Percentiles rank a stretch among this genome's conserved stretches.
phyloP scores from a whole-genome alignment of 2,113 vertebrate species.

The Sceloporus undulatus region DNA sequence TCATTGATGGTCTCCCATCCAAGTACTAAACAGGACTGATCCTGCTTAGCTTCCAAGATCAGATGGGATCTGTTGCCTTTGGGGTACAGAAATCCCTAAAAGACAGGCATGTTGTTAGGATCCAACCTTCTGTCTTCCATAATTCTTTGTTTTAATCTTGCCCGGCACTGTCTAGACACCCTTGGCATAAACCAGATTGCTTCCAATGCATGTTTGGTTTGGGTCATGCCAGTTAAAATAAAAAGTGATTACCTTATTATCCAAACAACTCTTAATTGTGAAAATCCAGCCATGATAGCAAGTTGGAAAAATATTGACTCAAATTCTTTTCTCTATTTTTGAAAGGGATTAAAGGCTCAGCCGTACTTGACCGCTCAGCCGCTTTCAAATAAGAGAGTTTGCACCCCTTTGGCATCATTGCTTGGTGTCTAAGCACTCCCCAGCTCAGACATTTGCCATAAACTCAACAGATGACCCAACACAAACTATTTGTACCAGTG shows the following conservation, averaged over 20 bases:
- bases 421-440: background rate
- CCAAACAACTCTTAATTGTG: constrained; percentile 27
- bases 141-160: background rate
- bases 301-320: constrained; percentile 8
- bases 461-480: too few relatives aligned
- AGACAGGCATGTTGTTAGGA: background rate
- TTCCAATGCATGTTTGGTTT: background rate
- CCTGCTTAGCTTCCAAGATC: too few relatives aligned
- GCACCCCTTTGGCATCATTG: background rate
- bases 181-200: background rate
- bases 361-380: background rate
- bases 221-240: constrained; percentile 23
- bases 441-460: background rate
- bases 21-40: too few relatives aligned
- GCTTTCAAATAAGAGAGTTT: background rate
- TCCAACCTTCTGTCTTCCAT: background rate
- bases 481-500: too few relatives aligned
- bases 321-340: background rate
- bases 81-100: background rate
- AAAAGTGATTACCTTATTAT: constrained; percentile 22
- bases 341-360: constrained; percentile 24
- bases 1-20: too few relatives aligned
- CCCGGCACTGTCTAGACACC: constrained; percentile 20
- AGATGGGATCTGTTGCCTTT: background rate
- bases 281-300: background rate